These are phyloP conservation scores for Illadopsis cleaveri DNA, from an alignment of 2,113 vertebrate species.

Conservation along the genomic window DNA sequence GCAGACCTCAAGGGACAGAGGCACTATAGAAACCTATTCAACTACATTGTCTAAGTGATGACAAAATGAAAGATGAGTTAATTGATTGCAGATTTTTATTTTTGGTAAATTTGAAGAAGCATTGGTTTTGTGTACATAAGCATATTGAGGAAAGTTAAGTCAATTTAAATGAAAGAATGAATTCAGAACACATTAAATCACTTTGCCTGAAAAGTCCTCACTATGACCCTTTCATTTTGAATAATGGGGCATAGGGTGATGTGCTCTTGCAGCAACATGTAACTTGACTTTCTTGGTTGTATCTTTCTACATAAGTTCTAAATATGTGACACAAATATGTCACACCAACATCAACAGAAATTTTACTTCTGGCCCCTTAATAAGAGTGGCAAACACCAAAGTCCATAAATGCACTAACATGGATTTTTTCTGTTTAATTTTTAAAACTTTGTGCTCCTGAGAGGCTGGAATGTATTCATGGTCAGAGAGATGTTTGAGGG, in stretches of 20 bases:
- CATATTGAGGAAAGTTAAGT: background rate
- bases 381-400: background rate
- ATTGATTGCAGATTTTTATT: conserved; percentile 55
- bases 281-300: background rate
- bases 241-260: accelerated
- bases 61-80: conserved; percentile 54
- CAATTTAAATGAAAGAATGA: background rate
- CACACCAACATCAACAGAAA: background rate
- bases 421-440: background rate
- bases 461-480: background rate
- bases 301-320: background rate
- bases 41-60: conserved; percentile 39
- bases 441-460: background rate
- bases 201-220: conserved; percentile 11
- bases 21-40: conserved; percentile 6
- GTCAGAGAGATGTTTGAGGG: background rate
- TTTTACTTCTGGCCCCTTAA: background rate
- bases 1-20: background rate
- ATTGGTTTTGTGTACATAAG: conserved; percentile 29
- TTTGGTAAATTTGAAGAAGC: conserved; percentile 7
- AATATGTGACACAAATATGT: background rate
- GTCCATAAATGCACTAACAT: background rate
- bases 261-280: background rate
- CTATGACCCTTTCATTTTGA: background rate
- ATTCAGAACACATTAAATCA: conserved; percentile 36